Evolutionary conservation across 2,113 vertebrate species (phyloP).

Genomic region (Lipophrys pholis): DNA sequence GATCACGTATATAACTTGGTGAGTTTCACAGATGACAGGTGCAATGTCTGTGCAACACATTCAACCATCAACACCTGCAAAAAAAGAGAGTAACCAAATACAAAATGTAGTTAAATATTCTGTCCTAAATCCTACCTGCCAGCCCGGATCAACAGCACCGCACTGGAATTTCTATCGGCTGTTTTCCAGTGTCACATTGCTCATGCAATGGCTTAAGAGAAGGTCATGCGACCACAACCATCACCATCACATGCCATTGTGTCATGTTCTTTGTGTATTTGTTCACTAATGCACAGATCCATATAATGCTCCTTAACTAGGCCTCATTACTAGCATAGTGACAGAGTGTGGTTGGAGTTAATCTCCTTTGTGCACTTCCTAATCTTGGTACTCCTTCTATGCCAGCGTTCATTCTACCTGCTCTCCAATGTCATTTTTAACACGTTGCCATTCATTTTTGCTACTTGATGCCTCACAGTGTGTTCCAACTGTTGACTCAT

Average conservation of each 20-base stretch:
- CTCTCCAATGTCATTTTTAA: constrained; percentile 31
- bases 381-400: neutral
- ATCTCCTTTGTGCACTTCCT: constrained; percentile 2
- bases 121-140: constrained; percentile 62
- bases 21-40: constrained; percentile 50
- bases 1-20: neutral
- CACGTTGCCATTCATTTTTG: constrained; percentile 50
- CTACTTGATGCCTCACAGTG: constrained; percentile 53
- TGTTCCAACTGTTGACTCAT: constrained; percentile 77
- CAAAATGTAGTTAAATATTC: constrained; percentile 67
- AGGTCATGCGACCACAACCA: constrained; percentile 69
- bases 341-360: constrained; percentile 20
- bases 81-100: constrained; percentile 46
- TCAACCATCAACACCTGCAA: constrained; percentile 39
- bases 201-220: constrained; percentile 61
- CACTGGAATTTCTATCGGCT: constrained; percentile 40
- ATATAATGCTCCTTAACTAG: constrained; percentile 18
- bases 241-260: constrained; percentile 47
- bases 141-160: constrained; percentile 52
- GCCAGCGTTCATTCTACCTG: neutral
- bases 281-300: neutral
- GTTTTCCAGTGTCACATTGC: constrained; percentile 58
- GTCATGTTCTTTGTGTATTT: constrained; percentile 34
- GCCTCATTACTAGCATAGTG: constrained; percentile 25
- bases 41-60: constrained; percentile 13